A percentile compares a stretch with the other conserved stretches of the same genome.
Evolutionary conservation across 2,113 vertebrate genomes (phyloP).

Genomic region (Pogonocichla stellata): DNA sequence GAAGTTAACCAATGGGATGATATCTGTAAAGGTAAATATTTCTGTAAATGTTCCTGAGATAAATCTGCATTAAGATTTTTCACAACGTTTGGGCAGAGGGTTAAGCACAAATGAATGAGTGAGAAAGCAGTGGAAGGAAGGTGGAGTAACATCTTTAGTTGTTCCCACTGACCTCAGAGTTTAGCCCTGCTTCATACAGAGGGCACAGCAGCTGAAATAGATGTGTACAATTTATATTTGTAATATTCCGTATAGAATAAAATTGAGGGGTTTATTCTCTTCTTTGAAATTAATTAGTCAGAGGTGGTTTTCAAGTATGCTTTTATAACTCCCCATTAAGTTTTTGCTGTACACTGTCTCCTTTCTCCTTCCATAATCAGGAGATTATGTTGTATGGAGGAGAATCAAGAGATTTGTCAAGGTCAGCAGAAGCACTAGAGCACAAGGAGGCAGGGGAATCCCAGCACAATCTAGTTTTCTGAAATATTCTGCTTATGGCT

Average conservation of each 20-base stretch:
- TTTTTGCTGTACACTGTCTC: conserved; percentile 18
- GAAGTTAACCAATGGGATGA: not conserved
- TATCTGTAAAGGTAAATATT: conserved; percentile 37
- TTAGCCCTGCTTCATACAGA: not conserved
- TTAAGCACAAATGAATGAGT: not conserved
- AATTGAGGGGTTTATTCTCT: not conserved
- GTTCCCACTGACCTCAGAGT: not conserved
- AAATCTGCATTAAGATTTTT: conserved; percentile 2
- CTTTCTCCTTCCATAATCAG: too few relatives aligned
- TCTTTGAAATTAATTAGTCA: conserved; percentile 28
- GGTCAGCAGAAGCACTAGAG: conserved; percentile 25
- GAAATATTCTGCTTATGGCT: conserved; percentile 25
- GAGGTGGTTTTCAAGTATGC: not conserved
- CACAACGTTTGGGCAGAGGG: not conserved
- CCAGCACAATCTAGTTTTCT: not conserved
- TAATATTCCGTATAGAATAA: not conserved
- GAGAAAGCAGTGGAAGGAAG: not conserved
- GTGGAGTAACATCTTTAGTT: not conserved
- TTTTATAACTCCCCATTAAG: conserved; percentile 32
- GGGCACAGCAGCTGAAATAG: not conserved
- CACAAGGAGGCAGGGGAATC: conserved; percentile 15
- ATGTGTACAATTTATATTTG: not conserved
- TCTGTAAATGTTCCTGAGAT: not conserved
- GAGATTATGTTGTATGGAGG: not conserved
- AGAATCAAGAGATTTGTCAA: conserved; percentile 22